Percentiles rank a stretch among this genome's conserved stretches.
These are phyloP conservation scores for Xylocopa sonorina DNA, from an alignment of 1,140 invertebrate species.

Conservation along the genomic window DNA sequence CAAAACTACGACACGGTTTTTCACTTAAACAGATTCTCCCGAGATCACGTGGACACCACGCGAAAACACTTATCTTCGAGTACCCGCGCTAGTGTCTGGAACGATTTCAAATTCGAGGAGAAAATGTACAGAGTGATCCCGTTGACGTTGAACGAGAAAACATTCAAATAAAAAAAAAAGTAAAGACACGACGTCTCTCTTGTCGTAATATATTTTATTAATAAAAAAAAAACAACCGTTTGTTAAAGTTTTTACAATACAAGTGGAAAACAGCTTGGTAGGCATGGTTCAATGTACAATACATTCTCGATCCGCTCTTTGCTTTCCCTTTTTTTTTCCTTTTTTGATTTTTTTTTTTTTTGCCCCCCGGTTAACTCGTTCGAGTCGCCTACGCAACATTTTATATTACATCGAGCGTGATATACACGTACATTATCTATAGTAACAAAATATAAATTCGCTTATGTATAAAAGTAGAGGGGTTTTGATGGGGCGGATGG, in stretches of 20 bases:
- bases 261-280: slow-evolving; percentile 58
- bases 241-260: slow-evolving; percentile 69
- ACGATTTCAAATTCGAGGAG: background rate
- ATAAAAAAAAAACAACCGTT: slow-evolving; percentile 67
- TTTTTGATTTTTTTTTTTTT: background rate
- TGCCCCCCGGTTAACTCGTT: background rate
- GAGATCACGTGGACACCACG: background rate
- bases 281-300: slow-evolving; percentile 40
- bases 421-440: slow-evolving; percentile 66
- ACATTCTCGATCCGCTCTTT: slow-evolving; percentile 15
- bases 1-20: background rate
- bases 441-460: slow-evolving; percentile 77
- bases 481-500: background rate
- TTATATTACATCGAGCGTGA: slow-evolving; percentile 69
- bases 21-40: slow-evolving; percentile 16
- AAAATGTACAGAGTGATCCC: slow-evolving; percentile 59
- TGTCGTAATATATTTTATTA: slow-evolving; percentile 65
- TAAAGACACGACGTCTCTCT: background rate
- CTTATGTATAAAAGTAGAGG: slow-evolving; percentile 51
- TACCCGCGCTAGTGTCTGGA: background rate
- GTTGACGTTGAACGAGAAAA: slow-evolving; percentile 12
- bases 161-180: background rate
- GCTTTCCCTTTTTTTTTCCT: background rate
- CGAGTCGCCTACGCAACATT: slow-evolving; percentile 37
- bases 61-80: background rate